phyloP scores from a whole-genome alignment of 2,797 vertebrate species.

The Silurus aristotelis region DNA sequence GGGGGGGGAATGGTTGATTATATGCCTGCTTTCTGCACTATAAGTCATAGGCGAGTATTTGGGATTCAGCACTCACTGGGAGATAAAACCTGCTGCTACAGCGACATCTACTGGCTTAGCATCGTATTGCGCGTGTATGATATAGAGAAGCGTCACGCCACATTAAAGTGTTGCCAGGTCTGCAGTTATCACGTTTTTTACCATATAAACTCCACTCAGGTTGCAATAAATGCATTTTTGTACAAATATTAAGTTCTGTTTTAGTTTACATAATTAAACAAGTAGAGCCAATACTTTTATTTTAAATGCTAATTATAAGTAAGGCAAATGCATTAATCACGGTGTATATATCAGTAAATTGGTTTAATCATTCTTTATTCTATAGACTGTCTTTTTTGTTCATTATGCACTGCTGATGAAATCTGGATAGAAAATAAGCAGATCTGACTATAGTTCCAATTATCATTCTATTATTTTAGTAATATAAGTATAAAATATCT shows the following conservation, averaged over 20 bases:
- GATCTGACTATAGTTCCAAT: too few relatives aligned
- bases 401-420: too few relatives aligned
- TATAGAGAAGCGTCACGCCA: background rate
- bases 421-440: too few relatives aligned
- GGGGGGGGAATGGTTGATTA: background rate
- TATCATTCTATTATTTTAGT: too few relatives aligned
- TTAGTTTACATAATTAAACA: background rate
- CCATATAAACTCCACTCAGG: background rate
- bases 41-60: background rate
- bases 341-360: too few relatives aligned
- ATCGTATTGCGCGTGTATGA: too few relatives aligned
- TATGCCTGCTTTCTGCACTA: background rate
- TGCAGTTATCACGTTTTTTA: too few relatives aligned
- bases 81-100: background rate
- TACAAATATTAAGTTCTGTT: background rate
- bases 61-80: background rate
- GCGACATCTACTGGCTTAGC: conserved; percentile 31
- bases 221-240: background rate
- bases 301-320: background rate
- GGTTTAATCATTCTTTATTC: too few relatives aligned
- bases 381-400: too few relatives aligned
- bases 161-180: background rate
- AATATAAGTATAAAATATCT: too few relatives aligned
- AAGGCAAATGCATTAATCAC: background rate
- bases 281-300: background rate